Base-by-base conservation (phyloP, 2,797 vertebrate species). In the Lindbergichthys nudifrons region DNA sequence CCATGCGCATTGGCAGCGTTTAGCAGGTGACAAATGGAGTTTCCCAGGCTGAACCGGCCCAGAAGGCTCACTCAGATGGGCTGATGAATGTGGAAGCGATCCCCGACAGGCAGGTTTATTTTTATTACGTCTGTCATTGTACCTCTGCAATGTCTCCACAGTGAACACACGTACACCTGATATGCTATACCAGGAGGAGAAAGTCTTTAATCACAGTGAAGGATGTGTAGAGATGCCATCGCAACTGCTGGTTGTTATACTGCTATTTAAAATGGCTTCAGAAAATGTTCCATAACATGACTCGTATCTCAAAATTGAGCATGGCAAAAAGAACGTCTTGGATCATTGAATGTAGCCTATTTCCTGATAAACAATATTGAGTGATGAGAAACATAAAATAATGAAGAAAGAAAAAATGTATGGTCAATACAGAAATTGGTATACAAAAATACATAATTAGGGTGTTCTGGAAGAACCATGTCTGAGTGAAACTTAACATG, bases 11-110 rank as follows among this genome's bases (percentile, higher is more conserved):
- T 94, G 96, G 96, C 96, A 96, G 95, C 95, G 95, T 96, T 97
- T 96, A 97, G 95, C 96, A 95, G 96, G 95, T 97, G 96, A 97
- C 96, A 98, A 97, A 97, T 97, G 96, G 96, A 95, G 95, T 96
- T 96, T 95, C 82, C 88, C 95, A 94, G 95, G 95, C 95, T 87
- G 95, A 87, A 93, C 80, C 94, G 86, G 83, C 91, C 86, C 87
- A 95, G 94, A 95, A 94, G 94, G 93, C 93, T 95, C 93, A 95
- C 94, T 96, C 95, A 95, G 96, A 96, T 93, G 88, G 94, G 93
- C 95, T 96, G 96, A 97, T 96, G 95, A 96, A 97, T 97, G 96
- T 94, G 94, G 95, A 94, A 93, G 93, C 93, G 89, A 95, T 92
- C 92, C 94, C 93, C 87, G 90, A 95, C 95, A 96, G 96, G 96